A percentile compares a stretch with the other conserved stretches of the same genome.
phyloP scores from a whole-genome alignment of 2,113 vertebrate genomes.

The Malurus melanocephalus region DNA sequence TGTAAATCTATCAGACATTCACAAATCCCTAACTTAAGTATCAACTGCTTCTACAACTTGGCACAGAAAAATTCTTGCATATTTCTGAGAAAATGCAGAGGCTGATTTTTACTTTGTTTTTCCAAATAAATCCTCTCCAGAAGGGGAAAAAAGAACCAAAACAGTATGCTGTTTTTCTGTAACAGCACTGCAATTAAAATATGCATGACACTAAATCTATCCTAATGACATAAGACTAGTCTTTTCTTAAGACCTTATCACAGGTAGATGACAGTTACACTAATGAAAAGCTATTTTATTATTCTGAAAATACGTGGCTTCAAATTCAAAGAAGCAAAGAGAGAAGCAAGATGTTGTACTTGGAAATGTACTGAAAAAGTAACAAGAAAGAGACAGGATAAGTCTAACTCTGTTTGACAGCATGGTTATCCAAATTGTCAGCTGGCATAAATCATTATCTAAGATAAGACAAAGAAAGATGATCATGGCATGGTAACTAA shows the following conservation, averaged over 20 bases:
- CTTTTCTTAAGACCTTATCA: neutral
- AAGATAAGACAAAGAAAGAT: neutral
- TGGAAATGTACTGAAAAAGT: neutral
- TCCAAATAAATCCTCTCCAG: neutral
- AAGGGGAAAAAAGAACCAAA: accelerated
- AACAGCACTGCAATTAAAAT: neutral
- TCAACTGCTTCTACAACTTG: neutral
- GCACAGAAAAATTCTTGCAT: neutral
- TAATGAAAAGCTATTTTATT: neutral
- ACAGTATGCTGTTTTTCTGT: neutral
- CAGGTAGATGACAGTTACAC: neutral
- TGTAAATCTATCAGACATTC: neutral
- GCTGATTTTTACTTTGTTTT: neutral
- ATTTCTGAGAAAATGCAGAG: neutral
- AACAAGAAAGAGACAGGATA: neutral
- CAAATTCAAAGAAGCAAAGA: neutral
- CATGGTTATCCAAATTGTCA: neutral
- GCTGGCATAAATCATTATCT: neutral
- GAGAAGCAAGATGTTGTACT: neutral
- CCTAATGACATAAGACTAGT: neutral
- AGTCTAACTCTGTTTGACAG: neutral
- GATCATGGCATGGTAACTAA: neutral
- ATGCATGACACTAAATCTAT: neutral
- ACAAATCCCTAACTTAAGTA: neutral
- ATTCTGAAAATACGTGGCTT: neutral